Base-by-base conservation (phyloP, 1,140 invertebrate species). In the Nixonia krombeini region DNA sequence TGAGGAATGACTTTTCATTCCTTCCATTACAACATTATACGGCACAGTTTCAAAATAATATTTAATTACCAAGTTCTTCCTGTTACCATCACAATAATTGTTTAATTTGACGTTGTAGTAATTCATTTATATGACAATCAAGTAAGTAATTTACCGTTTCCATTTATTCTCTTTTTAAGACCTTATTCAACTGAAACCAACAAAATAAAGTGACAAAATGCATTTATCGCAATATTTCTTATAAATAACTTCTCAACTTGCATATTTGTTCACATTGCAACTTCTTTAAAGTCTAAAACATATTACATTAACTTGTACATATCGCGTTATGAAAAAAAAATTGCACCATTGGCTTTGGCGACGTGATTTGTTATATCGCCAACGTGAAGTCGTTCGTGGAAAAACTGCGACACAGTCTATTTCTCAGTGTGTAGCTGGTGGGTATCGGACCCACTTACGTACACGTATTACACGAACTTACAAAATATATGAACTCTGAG, bases 371-470 rank as follows among this genome's bases (percentile, higher is more conserved):
- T 64, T 70, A 51, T 53, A 70, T 70, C 56, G 53, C 23, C 47
- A 52, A 49, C 52, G 55, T 17, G 37, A 40, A 59, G 53, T 55
- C 59, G 38, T 65, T 52, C n/a, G 18, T 44, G 23, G 51, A 45
- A 57, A 47, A 61, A 62, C 58, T 70, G 55, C 50, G 55, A 70
- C 59, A 66, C 68, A 65, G 62, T 56, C 55, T 57, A 70, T 70
- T 70, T 65, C 46, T 70, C 55, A 70, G 47, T 13, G 50, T n/a
- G 35, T 26, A 57, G 53, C 28, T 33, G 45, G 55, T 33, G 45
- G 55, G 23, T 25, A 50, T 17, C 57, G 64, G 64, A 68, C 63
- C 63, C 55, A 66, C 63, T 66, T 66, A 66, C 51, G 56, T 45
- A 46, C 38, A 52, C 40, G 50, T 45, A 55, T 25, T 9, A 50